A percentile compares a stretch with the other conserved stretches of the same genome.
phyloP scores from a whole-genome alignment of 2,113 vertebrate species.

The Carassius gibelio region DNA sequence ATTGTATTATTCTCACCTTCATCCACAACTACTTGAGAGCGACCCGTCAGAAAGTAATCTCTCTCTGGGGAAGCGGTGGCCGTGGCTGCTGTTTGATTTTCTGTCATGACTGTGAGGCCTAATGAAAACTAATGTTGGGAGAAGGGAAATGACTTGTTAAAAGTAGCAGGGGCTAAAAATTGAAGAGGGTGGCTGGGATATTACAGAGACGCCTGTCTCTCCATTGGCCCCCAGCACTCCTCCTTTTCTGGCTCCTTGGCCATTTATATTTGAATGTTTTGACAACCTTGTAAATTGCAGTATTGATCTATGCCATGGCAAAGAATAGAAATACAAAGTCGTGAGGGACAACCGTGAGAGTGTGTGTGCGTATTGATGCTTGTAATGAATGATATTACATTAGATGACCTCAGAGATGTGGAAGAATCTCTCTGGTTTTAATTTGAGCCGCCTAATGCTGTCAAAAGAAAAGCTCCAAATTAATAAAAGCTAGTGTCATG shows the following conservation, averaged over 20 bases:
- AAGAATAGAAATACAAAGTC: constrained; percentile 59
- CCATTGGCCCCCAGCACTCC: constrained; percentile 8
- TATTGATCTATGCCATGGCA: constrained; percentile 59
- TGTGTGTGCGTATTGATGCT: not conserved
- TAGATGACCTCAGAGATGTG: constrained; percentile 43
- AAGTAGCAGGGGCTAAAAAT: constrained; percentile 52
- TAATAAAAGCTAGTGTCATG: constrained; percentile 30
- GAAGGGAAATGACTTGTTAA: constrained; percentile 65
- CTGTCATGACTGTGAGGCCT: constrained; percentile 58
- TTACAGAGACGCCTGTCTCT: constrained; percentile 36
- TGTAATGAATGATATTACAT: constrained; percentile 42
- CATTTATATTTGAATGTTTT: constrained; percentile 67
- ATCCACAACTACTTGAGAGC: constrained; percentile 56
- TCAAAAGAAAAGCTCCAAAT: not conserved
- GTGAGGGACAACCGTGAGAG: constrained; percentile 27
- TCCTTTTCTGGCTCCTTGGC: constrained; percentile 35
- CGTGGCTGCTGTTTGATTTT: constrained; percentile 60
- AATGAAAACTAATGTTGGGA: constrained; percentile 64
- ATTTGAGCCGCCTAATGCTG: constrained; percentile 26
- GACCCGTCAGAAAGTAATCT: constrained; percentile 60
- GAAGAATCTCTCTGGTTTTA: constrained; percentile 14
- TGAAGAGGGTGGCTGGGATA: constrained; percentile 47
- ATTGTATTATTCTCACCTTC: constrained; percentile 61
- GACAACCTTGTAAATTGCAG: constrained; percentile 64
- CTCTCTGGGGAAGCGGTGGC: constrained; percentile 54